phyloP scores from a whole-genome alignment of 2,888 invertebrate genomes.

The Strigamia transsilvanica region DNA sequence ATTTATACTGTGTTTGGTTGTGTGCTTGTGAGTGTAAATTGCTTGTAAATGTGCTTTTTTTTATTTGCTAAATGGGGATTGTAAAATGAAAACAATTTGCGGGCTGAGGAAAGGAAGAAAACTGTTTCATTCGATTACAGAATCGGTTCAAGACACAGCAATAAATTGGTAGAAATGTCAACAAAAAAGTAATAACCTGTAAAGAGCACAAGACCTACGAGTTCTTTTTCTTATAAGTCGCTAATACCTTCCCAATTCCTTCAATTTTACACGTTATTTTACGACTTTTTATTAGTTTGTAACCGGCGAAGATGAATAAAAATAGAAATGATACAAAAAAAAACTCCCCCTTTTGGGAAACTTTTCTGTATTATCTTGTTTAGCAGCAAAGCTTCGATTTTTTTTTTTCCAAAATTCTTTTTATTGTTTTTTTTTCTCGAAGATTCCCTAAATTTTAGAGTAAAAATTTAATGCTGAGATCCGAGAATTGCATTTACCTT shows the following conservation, averaged over 20 bases:
- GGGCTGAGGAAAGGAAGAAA: background rate
- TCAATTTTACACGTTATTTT: background rate
- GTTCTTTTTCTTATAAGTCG: background rate
- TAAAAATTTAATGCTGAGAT: no score
- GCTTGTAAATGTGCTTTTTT: background rate
- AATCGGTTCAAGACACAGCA: background rate
- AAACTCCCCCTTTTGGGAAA: background rate
- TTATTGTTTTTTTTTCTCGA: background rate
- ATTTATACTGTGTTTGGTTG: background rate
- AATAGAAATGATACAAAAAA: background rate
- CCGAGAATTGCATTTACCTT: no score
- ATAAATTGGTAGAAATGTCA: slow-evolving; percentile 28
- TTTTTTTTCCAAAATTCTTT: background rate
- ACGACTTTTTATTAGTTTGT: background rate
- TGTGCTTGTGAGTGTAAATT: background rate
- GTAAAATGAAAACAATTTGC: background rate
- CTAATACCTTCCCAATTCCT: background rate
- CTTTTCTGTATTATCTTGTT: background rate
- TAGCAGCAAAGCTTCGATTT: background rate
- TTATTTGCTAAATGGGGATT: background rate
- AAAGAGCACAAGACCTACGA: background rate
- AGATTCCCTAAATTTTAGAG: no score
- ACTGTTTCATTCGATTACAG: background rate
- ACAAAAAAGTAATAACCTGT: slow-evolving; percentile 33
- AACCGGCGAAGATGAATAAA: no score